Evolutionary conservation across 2,797 vertebrate species (phyloP).

Genomic region (Anguilla obscura): DNA sequence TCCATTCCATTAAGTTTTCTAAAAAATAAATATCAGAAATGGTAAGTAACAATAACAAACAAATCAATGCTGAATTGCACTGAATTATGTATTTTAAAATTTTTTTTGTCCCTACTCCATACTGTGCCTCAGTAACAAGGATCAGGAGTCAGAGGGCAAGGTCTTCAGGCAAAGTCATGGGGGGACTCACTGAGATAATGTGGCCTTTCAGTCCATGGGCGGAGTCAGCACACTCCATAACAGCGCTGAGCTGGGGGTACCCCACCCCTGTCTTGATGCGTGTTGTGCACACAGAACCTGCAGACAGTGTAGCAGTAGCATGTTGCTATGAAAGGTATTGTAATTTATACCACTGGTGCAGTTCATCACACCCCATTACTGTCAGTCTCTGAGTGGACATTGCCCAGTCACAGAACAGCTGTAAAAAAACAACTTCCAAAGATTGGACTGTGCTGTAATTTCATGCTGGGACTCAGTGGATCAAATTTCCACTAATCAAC

Average conservation of each 20-base stretch:
- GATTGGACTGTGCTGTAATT: neutral
- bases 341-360: neutral
- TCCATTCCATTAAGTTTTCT: neutral
- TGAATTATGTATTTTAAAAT: too few relatives aligned
- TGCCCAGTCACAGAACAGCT: neutral
- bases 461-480: neutral
- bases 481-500: neutral
- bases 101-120: neutral
- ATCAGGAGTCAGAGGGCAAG: neutral
- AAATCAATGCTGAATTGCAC: neutral
- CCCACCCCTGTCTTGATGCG: slow-evolving; percentile 98
- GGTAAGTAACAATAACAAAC: neutral
- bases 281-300: slow-evolving; percentile 97
- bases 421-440: neutral
- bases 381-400: neutral
- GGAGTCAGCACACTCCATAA: slow-evolving; percentile 97
- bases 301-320: slow-evolving; percentile 22
- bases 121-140: neutral
- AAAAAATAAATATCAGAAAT: neutral
- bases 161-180: neutral
- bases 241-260: slow-evolving; percentile 96
- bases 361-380: neutral
- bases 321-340: neutral
- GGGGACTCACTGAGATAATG: slow-evolving; percentile 91
- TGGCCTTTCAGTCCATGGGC: slow-evolving; percentile 97